Evolutionary conservation across 1,140 invertebrate species (phyloP), one percentile per base, ranked within the genome.

Genomic region (Temnothorax longispinosus): DNA sequence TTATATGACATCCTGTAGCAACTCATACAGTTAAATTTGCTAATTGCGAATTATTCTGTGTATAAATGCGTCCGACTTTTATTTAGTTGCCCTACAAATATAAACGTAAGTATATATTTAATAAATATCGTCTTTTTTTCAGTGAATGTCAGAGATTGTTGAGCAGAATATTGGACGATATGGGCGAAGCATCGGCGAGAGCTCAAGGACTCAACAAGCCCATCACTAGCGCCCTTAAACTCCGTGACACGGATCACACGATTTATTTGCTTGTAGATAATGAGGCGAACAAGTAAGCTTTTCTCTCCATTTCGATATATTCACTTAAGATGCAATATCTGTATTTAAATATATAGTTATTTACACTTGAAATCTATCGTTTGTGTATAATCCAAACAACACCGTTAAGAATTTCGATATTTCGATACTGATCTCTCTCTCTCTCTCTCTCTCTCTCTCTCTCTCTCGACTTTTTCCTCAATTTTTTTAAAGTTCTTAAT

Each of bases 131-230:
- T 50, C 62, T 27, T 82, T 52, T 89, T 58, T 96, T 95, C 62
- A 97, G 97, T 93, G 95, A 97, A 91, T 96, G 96, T 89, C 96
- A 97, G 87, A 95, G 96, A 44, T 96, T 96, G 87, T 94, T 98
- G 50, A 95, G 96, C 35, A 96, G 96, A 90, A 94, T 98, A 72
- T 94, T 98, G 11, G 97, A 98, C 91, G 95, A 95, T 11, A 96
- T 98, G 94, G 97, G 97, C 1, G 96, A 97, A 91, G 96, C 97
- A 50, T 98, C 97, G 18, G 97, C 97, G 1, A 94, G 94, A 50
- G 97, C 97, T n/a, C 97, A 98, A 94, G 97, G 97, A n/a, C 94
- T 98, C 0, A 96, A 94, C 74, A 97, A 96, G 91, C 96, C 97
- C 1, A 97, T 98, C 87, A 98, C 97, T 8, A 97, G 96, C 38